Conservation (phyloP, 2,888 invertebrate genomes). For the Ditula angustiorana region DNA sequence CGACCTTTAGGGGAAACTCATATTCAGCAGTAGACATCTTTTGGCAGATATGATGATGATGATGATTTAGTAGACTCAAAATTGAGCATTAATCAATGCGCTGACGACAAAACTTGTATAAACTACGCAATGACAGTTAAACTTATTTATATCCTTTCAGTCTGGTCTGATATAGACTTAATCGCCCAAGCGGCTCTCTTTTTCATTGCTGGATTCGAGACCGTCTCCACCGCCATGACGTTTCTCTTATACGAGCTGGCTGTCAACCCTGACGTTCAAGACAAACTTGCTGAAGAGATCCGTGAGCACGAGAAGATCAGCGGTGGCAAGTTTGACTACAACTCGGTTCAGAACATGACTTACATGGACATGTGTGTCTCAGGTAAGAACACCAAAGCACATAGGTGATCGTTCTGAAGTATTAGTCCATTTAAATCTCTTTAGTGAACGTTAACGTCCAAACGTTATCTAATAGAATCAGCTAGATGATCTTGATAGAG, state of each 20-base stretch:
- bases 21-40: too few species aligned
- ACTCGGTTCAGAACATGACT: slow-evolving; percentile 80
- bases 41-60: too few species aligned
- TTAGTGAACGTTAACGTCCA: too few species aligned
- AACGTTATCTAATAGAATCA: too few species aligned
- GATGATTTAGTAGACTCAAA: too few species aligned
- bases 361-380: slow-evolving; percentile 87
- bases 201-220: slow-evolving; percentile 85
- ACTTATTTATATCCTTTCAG: slow-evolving; percentile 43
- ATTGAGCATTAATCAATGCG: too few species aligned
- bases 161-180: slow-evolving; percentile 71
- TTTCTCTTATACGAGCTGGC: slow-evolving; percentile 86
- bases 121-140: too few species aligned
- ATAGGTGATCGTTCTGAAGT: too few species aligned
- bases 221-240: slow-evolving; percentile 71
- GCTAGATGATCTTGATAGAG: too few species aligned
- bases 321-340: slow-evolving; percentile 79
- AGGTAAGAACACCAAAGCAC: slow-evolving; percentile 55
- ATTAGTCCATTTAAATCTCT: too few species aligned
- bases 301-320: slow-evolving; percentile 70
- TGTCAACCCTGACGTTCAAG: slow-evolving; percentile 84
- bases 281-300: slow-evolving; percentile 83
- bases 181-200: slow-evolving; percentile 81
- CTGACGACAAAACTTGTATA: too few species aligned
- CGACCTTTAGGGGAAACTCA: too few species aligned